Evolutionary conservation across 2,888 invertebrate species (phyloP).

Genomic region (Zeuzera pyrina): DNA sequence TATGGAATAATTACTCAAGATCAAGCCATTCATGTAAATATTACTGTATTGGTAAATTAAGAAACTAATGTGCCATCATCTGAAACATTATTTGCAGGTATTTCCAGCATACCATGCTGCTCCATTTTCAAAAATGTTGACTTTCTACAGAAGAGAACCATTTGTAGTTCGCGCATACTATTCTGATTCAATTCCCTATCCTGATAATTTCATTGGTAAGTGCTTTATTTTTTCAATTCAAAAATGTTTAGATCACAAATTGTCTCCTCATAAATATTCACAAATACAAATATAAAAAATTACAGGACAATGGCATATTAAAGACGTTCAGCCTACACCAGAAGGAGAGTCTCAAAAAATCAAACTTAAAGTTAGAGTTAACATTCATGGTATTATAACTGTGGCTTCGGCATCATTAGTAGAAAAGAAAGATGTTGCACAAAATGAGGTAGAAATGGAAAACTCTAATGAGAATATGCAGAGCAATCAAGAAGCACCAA

Average conservation of each 20-base stretch:
- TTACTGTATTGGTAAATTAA: no score
- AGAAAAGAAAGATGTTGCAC: constrained; percentile 77
- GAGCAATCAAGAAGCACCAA: constrained; percentile 50
- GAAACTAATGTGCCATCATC: no score
- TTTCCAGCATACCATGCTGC: constrained; percentile 92
- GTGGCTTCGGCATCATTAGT: constrained; percentile 89
- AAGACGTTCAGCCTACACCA: constrained; percentile 87
- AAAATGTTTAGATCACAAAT: neutral
- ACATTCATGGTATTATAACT: constrained; percentile 92
- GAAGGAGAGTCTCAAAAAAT: constrained; percentile 96
- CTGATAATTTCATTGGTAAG: constrained; percentile 85
- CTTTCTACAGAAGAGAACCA: constrained; percentile 91
- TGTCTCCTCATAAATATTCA: no score
- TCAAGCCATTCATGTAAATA: no score
- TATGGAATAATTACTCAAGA: no score
- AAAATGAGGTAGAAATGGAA: constrained; percentile 59
- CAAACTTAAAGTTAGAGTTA: constrained; percentile 95
- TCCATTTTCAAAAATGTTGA: constrained; percentile 95
- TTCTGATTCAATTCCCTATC: constrained; percentile 81
- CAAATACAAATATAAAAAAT: neutral
- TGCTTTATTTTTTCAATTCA: constrained; percentile 13
- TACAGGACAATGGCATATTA: constrained; percentile 82
- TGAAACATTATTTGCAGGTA: constrained; percentile 48
- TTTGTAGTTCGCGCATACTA: constrained; percentile 92
- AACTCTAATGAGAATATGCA: constrained; percentile 56